phyloP scores from a whole-genome alignment of 2,888 invertebrate species.

The Sericinus montela region DNA sequence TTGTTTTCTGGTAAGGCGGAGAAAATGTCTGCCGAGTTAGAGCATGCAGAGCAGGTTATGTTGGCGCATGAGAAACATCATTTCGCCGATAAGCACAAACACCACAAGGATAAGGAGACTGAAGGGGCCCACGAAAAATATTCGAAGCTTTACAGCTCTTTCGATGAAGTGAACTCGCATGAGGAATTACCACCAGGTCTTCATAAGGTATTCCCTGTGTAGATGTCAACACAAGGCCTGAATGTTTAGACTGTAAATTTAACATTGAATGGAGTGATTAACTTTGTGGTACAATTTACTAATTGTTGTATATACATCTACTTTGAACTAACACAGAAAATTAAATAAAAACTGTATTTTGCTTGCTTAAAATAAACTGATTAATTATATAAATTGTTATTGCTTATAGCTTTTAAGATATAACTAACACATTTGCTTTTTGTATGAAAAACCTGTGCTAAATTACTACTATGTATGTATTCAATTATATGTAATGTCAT shows the following conservation, averaged over 20 bases:
- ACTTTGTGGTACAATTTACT: constrained; percentile 21
- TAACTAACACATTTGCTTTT: too few species aligned
- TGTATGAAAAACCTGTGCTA: too few species aligned
- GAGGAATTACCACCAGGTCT: constrained; percentile 58
- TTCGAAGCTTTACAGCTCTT: constrained; percentile 65
- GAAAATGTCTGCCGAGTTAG: constrained; percentile 73
- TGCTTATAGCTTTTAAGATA: constrained; percentile 5
- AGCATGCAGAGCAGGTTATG: constrained; percentile 76
- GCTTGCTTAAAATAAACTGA: constrained; percentile 26
- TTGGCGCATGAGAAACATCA: constrained; percentile 70
- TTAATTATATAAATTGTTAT: constrained; percentile 14
- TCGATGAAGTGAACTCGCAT: constrained; percentile 65
- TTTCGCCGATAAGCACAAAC: constrained; percentile 59
- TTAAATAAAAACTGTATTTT: constrained; percentile 19
- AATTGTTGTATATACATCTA: constrained; percentile 12
- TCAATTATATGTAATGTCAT: too few species aligned
- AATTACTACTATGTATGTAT: too few species aligned
- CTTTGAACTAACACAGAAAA: constrained; percentile 9
- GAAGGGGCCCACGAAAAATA: constrained; percentile 55
- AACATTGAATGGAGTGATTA: constrained; percentile 21
- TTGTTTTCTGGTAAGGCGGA: constrained; percentile 77
- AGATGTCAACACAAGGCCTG: constrained; percentile 27
- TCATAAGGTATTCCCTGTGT: constrained; percentile 63
- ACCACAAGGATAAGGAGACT: constrained; percentile 41
- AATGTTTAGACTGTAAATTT: constrained; percentile 22